Evolutionary conservation across 2,888 invertebrate genomes (phyloP), one percentile per base, ranked within the genome.

Genomic region (Eucera pruinosa): DNA sequence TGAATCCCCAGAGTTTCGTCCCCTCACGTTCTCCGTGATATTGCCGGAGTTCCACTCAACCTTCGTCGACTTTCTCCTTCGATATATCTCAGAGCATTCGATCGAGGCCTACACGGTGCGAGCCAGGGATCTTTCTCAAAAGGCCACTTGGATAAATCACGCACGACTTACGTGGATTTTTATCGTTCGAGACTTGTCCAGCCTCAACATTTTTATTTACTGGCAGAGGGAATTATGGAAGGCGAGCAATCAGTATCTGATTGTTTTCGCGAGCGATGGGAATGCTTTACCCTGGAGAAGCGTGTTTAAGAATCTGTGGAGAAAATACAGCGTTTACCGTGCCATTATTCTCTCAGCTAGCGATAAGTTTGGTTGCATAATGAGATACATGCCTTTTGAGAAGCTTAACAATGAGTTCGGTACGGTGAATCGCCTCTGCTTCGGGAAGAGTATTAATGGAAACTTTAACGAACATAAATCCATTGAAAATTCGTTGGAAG

Each of bases 81-180:
- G 43, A 5, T 79, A 78, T 30, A 13, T 80, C 13, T 57, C 27
- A 1, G 57, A 45, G 1, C 66, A 73, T 18, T 69, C 57, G 1
- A 62, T 79, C 13, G 68, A 66, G 30, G 39, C 25, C 9, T 87
- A 84, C 61, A 79, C 72, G 11, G 71, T 81, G 2, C 60, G 65
- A 3, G 27, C 76, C 1, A 57, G 50, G 0, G 41, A 83, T 11
- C 55, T 77, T 7, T 41, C 70, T 0, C 1, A 6, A 5, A 47
- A 43, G 3, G 13, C 18, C 0, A 27, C 20, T 0, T 79, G 72
- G 80, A 70, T 55, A 33, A 33, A 50, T 20, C 61, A 52, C 2
- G 6, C 33, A 0, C 55, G 48, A 3, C 30, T 85, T 20, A 88
- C 87, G 0, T 88, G 88, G 88, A 75, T 86, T 9, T 60, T 88